These are phyloP conservation scores for Drosophila auraria DNA, from an alignment of 1,140 invertebrate genomes.

Conservation along the genomic window DNA sequence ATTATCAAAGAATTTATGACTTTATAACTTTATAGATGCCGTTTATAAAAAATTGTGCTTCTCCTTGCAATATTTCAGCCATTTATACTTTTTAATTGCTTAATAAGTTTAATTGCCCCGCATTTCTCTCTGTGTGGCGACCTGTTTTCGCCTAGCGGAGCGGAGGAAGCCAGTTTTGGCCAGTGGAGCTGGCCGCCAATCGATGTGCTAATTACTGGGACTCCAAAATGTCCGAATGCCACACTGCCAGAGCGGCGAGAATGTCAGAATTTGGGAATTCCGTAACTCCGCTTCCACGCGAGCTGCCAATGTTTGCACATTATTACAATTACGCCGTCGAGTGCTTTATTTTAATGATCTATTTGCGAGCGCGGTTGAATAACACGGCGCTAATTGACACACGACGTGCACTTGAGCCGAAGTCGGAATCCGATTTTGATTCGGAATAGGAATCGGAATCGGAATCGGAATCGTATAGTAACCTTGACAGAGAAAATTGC, in stretches of 20 bases:
- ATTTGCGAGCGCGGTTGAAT: constrained; percentile 66
- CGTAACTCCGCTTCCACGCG: background rate
- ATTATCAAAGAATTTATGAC: background rate
- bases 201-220: constrained; percentile 49
- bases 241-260: background rate
- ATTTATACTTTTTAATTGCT: no score
- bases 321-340: constrained; percentile 59
- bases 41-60: background rate
- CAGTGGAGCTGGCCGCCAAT: constrained; percentile 32
- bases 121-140: constrained; percentile 13
- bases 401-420: constrained; percentile 40
- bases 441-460: constrained; percentile 22
- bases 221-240: constrained; percentile 8
- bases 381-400: constrained; percentile 69
- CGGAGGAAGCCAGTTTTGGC: constrained; percentile 58
- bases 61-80: no score
- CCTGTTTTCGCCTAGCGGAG: constrained; percentile 32
- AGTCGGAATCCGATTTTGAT: constrained; percentile 21
- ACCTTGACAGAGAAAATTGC: constrained; percentile 78
- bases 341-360: constrained; percentile 54
- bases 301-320: constrained; percentile 67
- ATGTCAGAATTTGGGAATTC: constrained; percentile 9
- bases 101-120: no score
- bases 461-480: constrained; percentile 31
- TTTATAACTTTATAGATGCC: background rate